phyloP scores from a whole-genome alignment of 2,797 vertebrate species.

The Catamblyrhynchus diadema region DNA sequence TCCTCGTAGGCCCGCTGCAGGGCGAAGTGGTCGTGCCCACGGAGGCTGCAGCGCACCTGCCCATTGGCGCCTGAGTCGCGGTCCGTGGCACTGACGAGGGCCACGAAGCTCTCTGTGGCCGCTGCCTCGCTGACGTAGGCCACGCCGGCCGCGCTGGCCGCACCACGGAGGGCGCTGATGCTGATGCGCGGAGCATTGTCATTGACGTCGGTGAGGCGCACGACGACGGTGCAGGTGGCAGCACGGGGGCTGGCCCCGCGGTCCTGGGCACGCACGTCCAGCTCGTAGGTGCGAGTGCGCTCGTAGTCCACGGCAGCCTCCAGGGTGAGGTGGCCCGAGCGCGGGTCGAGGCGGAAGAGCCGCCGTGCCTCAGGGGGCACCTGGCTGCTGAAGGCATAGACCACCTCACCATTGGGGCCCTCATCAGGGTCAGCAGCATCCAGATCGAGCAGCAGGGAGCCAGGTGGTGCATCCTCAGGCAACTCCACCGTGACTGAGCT shows the following conservation, averaged over 20 bases:
- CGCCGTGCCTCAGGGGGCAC: constrained; percentile 83
- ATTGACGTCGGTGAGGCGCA: constrained; percentile 90
- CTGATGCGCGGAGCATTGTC: constrained; percentile 90
- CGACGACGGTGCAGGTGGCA: constrained; percentile 86
- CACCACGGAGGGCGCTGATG: constrained; percentile 84
- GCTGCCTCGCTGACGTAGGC: constrained; percentile 88
- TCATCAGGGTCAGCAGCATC: constrained; percentile 87
- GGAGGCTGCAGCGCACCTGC: constrained; percentile 88
- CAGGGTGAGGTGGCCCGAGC: constrained; percentile 84
- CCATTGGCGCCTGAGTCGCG: constrained; percentile 87
- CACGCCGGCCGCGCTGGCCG: constrained; percentile 43
- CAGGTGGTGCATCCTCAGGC: constrained; percentile 85
- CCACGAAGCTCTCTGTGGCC: constrained; percentile 88
- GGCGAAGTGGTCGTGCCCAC: constrained; percentile 88
- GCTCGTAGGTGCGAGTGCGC: constrained; percentile 88
- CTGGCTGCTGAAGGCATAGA: constrained; percentile 86
- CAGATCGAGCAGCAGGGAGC: constrained; percentile 84
- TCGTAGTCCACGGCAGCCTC: constrained; percentile 88
- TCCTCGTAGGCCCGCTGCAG: constrained; percentile 89
- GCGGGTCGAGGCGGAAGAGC: constrained; percentile 87
- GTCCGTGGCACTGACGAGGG: constrained; percentile 92
- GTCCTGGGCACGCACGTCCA: constrained; percentile 90
- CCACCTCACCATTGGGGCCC: constrained; percentile 88
- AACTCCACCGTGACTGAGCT: constrained; percentile 84
- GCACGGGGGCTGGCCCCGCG: constrained; percentile 83